Conservation (phyloP, 1,140 invertebrate species). For the Drosophila eugracilis region DNA sequence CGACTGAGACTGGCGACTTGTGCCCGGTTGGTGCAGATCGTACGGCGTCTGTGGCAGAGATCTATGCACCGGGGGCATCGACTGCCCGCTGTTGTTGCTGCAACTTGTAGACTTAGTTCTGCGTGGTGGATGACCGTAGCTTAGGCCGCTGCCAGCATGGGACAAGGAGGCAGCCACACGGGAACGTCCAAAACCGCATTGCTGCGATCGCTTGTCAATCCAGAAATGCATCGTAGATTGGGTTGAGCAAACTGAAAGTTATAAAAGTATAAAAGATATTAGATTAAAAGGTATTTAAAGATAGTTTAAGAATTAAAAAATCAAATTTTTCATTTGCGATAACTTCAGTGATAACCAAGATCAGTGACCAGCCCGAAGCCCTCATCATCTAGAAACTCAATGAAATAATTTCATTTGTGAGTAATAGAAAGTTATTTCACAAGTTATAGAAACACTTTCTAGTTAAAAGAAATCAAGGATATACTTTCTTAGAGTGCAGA, state of each 20-base stretch:
- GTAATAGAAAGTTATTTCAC: not conserved
- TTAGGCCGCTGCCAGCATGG: conserved; percentile 75
- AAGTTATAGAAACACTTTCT: not conserved
- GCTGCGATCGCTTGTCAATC: conserved; percentile 89
- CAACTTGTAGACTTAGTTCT: conserved; percentile 68
- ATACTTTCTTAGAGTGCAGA: conserved; percentile 11
- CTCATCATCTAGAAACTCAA: too few species aligned
- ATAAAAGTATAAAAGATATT: not conserved
- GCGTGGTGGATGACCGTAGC: conserved; percentile 81
- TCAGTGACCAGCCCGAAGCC: too few species aligned
- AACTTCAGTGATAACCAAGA: too few species aligned
- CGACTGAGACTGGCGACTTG: conserved; percentile 57
- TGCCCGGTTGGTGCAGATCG: conserved; percentile 55
- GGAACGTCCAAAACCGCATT: conserved; percentile 87
- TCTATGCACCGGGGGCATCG: conserved; percentile 58
- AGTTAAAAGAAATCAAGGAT: not conserved
- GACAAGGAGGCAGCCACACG: conserved; percentile 82
- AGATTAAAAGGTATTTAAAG: too few species aligned
- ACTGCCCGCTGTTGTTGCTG: conserved; percentile 47
- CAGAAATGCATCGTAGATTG: conserved; percentile 88
- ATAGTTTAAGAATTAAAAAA: too few species aligned
- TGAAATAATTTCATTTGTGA: too few species aligned
- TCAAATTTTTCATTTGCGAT: too few species aligned
- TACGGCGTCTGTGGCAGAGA: conserved; percentile 50
- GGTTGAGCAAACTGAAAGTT: not conserved